Conservation (phyloP, 2,797 vertebrate genomes). For the Sardinella longiceps region DNA sequence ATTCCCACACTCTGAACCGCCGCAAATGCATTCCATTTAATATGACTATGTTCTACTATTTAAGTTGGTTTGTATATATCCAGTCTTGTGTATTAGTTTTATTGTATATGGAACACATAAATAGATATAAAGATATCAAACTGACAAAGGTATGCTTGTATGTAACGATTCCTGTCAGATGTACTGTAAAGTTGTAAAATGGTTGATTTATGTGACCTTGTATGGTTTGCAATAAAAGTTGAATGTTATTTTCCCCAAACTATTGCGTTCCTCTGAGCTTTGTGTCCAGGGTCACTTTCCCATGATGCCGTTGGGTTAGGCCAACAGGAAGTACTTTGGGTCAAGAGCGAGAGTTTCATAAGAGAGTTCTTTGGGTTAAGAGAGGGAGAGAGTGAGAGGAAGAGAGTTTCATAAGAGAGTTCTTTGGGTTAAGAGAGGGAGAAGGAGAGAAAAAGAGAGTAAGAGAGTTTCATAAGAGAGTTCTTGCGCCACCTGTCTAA, state of each 20-base stretch:
- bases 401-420: constrained; percentile 4
- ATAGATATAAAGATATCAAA: constrained; percentile 34
- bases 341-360: background rate
- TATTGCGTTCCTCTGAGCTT: background rate
- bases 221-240: constrained; percentile 95
- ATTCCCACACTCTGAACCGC: constrained; percentile 75
- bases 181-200: constrained; percentile 96
- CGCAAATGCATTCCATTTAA: constrained; percentile 91
- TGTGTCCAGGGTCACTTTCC: too few species aligned
- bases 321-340: background rate
- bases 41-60: constrained; percentile 91
- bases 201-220: constrained; percentile 87
- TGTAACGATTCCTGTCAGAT: constrained; percentile 89
- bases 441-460: too few species aligned
- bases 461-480: background rate
- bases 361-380: background rate
- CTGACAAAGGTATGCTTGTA: constrained; percentile 83
- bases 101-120: constrained; percentile 90
- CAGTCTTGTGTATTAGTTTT: constrained; percentile 89
- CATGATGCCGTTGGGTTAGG: background rate
- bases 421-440: background rate
- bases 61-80: constrained; percentile 92
- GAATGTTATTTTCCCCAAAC: constrained; percentile 77
- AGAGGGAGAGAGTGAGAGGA: too few species aligned
- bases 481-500: background rate